phyloP scores from a whole-genome alignment of 1,140 invertebrate genomes.

The Procambarus virginalis region DNA sequence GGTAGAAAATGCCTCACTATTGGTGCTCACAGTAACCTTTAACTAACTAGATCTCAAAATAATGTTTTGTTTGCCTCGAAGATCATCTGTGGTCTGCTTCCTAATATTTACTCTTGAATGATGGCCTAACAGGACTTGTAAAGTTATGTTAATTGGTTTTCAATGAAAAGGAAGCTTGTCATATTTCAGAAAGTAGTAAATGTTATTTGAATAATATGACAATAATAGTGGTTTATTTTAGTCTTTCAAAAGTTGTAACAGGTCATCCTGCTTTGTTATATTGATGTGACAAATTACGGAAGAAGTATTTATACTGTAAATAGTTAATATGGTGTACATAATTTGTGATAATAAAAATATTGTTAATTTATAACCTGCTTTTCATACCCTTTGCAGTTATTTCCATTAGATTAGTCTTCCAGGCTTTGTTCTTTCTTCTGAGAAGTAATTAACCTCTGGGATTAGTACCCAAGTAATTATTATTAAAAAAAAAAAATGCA shows the following conservation, averaged over 20 bases:
- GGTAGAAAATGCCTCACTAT: slow-evolving; percentile 21
- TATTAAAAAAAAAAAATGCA: background rate
- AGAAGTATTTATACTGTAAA: slow-evolving; percentile 53
- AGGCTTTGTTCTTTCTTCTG: too few species aligned
- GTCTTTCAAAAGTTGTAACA: background rate
- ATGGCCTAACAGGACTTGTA: background rate
- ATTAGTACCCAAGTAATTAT: background rate
- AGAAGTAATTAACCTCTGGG: background rate
- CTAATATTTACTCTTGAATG: background rate
- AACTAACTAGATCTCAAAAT: slow-evolving; percentile 56
- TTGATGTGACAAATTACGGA: slow-evolving; percentile 25
- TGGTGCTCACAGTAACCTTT: slow-evolving; percentile 48
- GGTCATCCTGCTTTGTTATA: slow-evolving; percentile 6
- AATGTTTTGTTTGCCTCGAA: slow-evolving; percentile 35
- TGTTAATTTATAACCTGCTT: slow-evolving; percentile 43
- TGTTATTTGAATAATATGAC: slow-evolving; percentile 9
- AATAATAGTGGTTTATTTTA: slow-evolving; percentile 35
- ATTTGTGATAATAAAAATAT: slow-evolving; percentile 60
- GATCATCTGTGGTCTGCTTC: slow-evolving; percentile 25
- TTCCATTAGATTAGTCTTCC: too few species aligned
- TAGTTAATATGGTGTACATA: slow-evolving; percentile 53
- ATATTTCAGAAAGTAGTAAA: background rate
- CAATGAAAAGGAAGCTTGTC: background rate
- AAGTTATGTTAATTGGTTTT: background rate
- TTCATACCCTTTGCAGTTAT: background rate